phyloP scores from a whole-genome alignment of 2,797 vertebrate species.

The Coccyzus lansbergi region DNA sequence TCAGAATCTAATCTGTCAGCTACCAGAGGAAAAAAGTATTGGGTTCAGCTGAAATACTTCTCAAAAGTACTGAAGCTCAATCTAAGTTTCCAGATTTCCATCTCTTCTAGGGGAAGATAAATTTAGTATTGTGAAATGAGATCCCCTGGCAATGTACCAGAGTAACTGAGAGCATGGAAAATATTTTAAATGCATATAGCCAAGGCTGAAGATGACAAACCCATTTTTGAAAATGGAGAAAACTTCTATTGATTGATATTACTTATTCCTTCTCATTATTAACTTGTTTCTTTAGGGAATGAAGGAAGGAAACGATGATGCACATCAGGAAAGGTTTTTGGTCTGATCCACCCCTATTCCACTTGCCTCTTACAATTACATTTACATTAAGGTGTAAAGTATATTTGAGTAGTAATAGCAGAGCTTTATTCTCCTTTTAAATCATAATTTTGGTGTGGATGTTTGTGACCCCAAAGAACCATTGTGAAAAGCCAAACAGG shows the following conservation, averaged over 20 bases:
- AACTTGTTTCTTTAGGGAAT: background rate
- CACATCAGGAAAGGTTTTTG: background rate
- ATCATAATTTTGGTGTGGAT: background rate
- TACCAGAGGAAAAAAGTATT: background rate
- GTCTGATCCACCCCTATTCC: background rate
- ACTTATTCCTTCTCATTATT: background rate
- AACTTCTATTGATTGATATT: background rate
- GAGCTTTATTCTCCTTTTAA: background rate
- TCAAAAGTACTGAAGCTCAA: background rate
- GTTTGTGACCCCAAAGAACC: background rate
- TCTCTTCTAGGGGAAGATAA: background rate
- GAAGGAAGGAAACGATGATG: background rate
- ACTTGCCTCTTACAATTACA: background rate
- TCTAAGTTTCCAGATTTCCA: background rate
- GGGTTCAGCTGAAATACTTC: slow-evolving; percentile 10
- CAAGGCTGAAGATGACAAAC: background rate
- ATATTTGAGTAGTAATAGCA: background rate
- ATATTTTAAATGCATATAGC: background rate
- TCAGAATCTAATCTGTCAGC: slow-evolving; percentile 26
- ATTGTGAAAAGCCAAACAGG: background rate
- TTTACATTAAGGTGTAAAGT: background rate
- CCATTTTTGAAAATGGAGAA: background rate
- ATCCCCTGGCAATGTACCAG: background rate
- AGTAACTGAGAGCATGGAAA: background rate
- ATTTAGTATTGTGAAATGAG: background rate